Base-by-base conservation (phyloP, 2,888 invertebrate genomes). In the Oxyscelio sp. region DNA sequence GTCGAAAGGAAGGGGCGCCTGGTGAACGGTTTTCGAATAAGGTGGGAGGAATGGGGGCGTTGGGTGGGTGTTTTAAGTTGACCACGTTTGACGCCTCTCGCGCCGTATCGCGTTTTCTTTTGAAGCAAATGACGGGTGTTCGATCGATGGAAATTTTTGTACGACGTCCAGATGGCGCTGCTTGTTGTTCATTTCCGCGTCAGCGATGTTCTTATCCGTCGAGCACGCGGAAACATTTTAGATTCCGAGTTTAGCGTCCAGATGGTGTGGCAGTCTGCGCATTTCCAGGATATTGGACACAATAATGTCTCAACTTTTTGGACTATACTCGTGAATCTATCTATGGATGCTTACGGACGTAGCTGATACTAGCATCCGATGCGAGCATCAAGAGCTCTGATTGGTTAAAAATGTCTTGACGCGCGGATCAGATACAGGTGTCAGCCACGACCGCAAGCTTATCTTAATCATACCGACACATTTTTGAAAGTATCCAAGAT, bases 121-220 rank as follows among this genome's bases (percentile, higher is more conserved):
- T 74, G 75, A 81, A 74, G 58, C 45, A 50, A 54, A 61, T 45
- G 61, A 74, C 66, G 61, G 66, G 54, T 68, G 74, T 74, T 74
- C 68, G 50, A 50, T 73, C 27, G 22, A 73, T 24, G 45, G 38
- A 15, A 70, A 58, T 73, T 80, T 73, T 68, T 81, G 52, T 82
- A 70, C 43, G 15, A 68, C 31, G 61, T 59, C 45, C 61, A 56
- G 50, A 70, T 17, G 59, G 59, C 65, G 71, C 65, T 40, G 31
- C 59, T 65, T 58, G 56, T 54, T 74, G 59, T 50, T 24, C 17
- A 24, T 56, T 74, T 54, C 56, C 66, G 54, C 58, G 6, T 54
- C 50, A 66, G 22, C 52, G 52, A 50, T 15, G 4, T 27, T 21
- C 5, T 31, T 17, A 17, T 27, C 13, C 24, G 71, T 78, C 45